Evolutionary conservation across 2,888 invertebrate species (phyloP).

Genomic region (Brachyopa scutellaris): DNA sequence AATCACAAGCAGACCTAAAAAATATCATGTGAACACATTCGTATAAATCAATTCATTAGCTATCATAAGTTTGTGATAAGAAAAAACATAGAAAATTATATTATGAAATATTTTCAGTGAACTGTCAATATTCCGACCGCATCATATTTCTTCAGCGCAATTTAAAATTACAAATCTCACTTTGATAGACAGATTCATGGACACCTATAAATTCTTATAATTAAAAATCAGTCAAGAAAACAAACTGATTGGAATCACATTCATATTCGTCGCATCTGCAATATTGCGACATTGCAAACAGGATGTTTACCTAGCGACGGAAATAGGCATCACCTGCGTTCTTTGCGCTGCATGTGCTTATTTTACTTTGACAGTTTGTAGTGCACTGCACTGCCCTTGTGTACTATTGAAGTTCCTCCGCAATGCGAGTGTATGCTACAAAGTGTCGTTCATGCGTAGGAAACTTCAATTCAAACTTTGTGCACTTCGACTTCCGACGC

Average conservation of each 20-base stretch:
- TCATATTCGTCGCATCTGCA: not conserved
- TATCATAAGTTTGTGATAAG: no score
- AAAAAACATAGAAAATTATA: no score
- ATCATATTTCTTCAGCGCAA: not conserved
- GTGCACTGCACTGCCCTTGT: not conserved
- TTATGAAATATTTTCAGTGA: not conserved
- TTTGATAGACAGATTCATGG: not conserved
- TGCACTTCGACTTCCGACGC: not conserved
- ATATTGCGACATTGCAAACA: constrained; percentile 4
- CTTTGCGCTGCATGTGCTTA: constrained; percentile 12
- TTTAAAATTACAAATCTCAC: not conserved
- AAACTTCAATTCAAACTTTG: constrained; percentile 5
- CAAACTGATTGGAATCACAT: constrained; percentile 19
- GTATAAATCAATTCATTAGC: no score
- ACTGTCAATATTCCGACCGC: no score
- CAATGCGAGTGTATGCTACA: not conserved
- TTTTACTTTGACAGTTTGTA: constrained; percentile 4
- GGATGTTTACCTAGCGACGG: constrained; percentile 37
- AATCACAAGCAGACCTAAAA: no score
- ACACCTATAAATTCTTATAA: not conserved
- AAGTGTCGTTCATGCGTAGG: constrained; percentile 3
- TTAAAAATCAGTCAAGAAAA: not conserved
- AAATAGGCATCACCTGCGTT: constrained; percentile 30
- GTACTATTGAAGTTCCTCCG: not conserved
- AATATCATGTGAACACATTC: no score